A percentile compares a stretch with the other conserved stretches of the same genome.
These are phyloP conservation scores for Homarus americanus DNA, from an alignment of 1,140 invertebrate species.

Conservation along the genomic window DNA sequence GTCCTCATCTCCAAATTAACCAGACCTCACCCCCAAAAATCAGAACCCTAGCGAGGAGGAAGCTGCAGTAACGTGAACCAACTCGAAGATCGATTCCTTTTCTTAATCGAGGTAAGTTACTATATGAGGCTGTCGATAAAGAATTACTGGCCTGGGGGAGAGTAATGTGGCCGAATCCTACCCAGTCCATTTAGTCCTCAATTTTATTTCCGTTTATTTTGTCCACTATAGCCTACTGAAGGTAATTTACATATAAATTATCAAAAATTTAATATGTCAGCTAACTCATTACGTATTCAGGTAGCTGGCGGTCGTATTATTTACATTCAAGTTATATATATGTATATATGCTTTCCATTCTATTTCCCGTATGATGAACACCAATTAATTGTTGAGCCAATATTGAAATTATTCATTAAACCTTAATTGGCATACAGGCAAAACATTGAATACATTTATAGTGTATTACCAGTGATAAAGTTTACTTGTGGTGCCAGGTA, in stretches of 20 bases:
- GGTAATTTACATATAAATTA: conserved; percentile 47
- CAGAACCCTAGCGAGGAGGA: too few species aligned
- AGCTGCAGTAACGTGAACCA: not conserved
- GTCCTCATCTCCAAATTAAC: too few species aligned
- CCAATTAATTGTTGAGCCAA: conserved; percentile 33
- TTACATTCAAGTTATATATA: conserved; percentile 33
- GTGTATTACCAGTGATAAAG: not conserved
- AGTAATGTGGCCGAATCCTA: too few species aligned
- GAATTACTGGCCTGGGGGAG: too few species aligned
- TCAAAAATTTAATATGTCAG: conserved; percentile 22
- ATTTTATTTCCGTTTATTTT: conserved; percentile 38
- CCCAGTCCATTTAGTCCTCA: conserved; percentile 16
- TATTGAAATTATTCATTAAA: conserved; percentile 48
- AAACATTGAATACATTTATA: conserved; percentile 18
- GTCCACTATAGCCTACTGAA: conserved; percentile 25
- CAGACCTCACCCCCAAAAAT: too few species aligned
- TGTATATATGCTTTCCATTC: conserved; percentile 38
- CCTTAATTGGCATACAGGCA: conserved; percentile 21
- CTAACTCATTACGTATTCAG: conserved; percentile 17
- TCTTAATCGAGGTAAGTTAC: too few species aligned
- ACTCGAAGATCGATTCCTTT: too few species aligned
- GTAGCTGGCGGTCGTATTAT: conserved; percentile 25
- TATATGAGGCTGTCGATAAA: too few species aligned
- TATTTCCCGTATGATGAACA: conserved; percentile 41
- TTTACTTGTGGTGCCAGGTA: not conserved